Percentiles rank a stretch among this genome's conserved stretches.
Evolutionary conservation across 2,888 invertebrate species (phyloP).

Genomic region (Eupeodes luniger): DNA sequence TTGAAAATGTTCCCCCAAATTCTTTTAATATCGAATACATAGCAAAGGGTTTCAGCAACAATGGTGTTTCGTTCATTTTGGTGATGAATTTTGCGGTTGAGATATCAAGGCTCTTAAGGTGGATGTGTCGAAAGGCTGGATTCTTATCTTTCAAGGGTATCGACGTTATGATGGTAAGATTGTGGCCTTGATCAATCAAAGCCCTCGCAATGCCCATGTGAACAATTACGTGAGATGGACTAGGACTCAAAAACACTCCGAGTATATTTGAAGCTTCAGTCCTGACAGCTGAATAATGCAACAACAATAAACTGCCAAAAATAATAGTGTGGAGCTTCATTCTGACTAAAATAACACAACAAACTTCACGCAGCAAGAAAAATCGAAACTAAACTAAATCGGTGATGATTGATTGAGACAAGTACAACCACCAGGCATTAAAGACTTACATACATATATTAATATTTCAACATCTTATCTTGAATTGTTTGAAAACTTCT

Average conservation of each 20-base stretch:
- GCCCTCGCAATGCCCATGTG: constrained; percentile 81
- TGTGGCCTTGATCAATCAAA: constrained; percentile 82
- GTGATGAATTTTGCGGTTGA: constrained; percentile 28
- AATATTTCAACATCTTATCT: no score
- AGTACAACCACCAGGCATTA: no score
- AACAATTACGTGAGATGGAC: constrained; percentile 82
- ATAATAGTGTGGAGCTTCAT: neutral
- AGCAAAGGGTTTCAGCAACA: neutral
- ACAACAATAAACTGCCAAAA: neutral
- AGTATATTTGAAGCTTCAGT: constrained; percentile 80
- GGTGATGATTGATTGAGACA: neutral
- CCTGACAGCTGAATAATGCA: neutral
- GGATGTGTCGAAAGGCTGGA: constrained; percentile 79
- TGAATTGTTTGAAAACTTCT: no score
- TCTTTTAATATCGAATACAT: neutral
- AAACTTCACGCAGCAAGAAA: neutral
- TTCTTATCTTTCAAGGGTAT: constrained; percentile 80
- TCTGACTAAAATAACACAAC: neutral
- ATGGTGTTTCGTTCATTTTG: neutral
- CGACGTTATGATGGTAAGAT: constrained; percentile 81
- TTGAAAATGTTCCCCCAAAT: constrained; percentile 29
- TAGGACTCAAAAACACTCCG: constrained; percentile 82
- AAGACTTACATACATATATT: no score
- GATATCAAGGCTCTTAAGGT: constrained; percentile 72
- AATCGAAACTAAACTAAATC: neutral